Base-by-base conservation (phyloP, 2,888 invertebrate genomes). In the Cinara cedri region DNA sequence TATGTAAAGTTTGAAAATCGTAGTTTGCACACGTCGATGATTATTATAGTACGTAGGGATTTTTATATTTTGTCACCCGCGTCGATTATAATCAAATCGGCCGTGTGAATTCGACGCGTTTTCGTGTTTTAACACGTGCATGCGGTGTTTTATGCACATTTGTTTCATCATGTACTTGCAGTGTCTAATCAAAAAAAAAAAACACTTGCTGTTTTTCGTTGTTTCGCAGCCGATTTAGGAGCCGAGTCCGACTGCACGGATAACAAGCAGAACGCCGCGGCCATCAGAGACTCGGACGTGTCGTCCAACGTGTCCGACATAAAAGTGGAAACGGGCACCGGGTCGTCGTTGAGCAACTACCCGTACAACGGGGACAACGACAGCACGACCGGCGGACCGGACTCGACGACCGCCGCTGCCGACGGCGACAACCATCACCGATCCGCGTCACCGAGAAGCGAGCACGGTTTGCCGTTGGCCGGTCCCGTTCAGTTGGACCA, bases 291-390 rank as follows among this genome's bases (percentile, higher is more conserved):
- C 81, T 95, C 95, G 81, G 96, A 96, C 85, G 89, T 94, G 83
- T 95, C 95, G 84, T 96, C 96, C 72, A 95, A 95, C 85, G 95
- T 96, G 84, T 96, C 96, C 83, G 96, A 96, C 87, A 88, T 96
- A 85, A 96, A 96, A 87, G 89, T 95, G 82, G 96, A 96, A 86
- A 89, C 96, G 82, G 89, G 95, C 81, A 91, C 92, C 13, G 92
- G 93, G 82, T 78, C 78, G 21, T 93, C 92, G 55, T 91, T 90
- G 84, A 93, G 92, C 85, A 93, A 93, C 85, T 85, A 86, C 76
- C 85, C 85, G 81, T 86, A 86, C 82, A 85, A 85, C 72, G 82
- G 83, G 34, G 85, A 85, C 68, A 84, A 84, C 81, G 84, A 90
- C 89, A 86, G 91, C 90, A 84, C 63, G 81, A 86, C 91, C 90